A percentile compares a stretch with the other conserved stretches of the same genome.
Evolutionary conservation across 2,797 vertebrate species (phyloP).

Genomic region (Melanotaenia boesemani): DNA sequence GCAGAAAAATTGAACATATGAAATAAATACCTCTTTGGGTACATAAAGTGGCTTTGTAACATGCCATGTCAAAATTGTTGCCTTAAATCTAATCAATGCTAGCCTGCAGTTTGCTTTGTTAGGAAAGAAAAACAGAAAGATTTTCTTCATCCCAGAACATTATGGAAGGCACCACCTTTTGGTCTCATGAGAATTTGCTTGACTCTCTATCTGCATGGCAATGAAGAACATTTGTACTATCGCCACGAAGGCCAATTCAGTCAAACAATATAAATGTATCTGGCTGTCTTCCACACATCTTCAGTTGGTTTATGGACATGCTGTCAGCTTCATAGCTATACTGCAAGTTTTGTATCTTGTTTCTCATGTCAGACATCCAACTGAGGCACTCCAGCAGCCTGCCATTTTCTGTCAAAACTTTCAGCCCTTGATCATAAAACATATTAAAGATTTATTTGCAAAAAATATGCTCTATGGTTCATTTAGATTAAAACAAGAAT

Average conservation of each 20-base stretch:
- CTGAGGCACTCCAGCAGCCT: background rate
- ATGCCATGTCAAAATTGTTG: background rate
- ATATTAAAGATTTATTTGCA: too few relatives aligned
- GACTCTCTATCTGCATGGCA: slow-evolving; percentile 8
- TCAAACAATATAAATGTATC: background rate
- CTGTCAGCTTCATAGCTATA: slow-evolving; percentile 1
- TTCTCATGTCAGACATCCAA: background rate
- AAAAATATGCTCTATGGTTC: background rate
- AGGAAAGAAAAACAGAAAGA: slow-evolving; percentile 5
- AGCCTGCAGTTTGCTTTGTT: slow-evolving; percentile 29
- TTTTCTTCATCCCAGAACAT: slow-evolving; percentile 30
- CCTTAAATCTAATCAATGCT: background rate
- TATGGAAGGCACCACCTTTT: slow-evolving; percentile 21
- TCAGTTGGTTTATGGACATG: background rate
- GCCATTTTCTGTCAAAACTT: background rate
- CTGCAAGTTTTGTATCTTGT: slow-evolving; percentile 5
- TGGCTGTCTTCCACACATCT: slow-evolving; percentile 1
- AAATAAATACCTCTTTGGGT: background rate
- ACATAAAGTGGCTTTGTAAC: background rate
- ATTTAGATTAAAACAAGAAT: background rate
- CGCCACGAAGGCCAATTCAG: slow-evolving; percentile 3
- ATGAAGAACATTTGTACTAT: slow-evolving; percentile 23
- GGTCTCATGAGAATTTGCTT: slow-evolving; percentile 6
- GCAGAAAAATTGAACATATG: background rate
- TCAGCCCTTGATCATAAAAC: background rate